Percentiles rank a stretch among this genome's conserved stretches.
phyloP scores from a whole-genome alignment of 30 jellyfish, hydroid and myxozoan species.

The Aurelia sp. region DNA sequence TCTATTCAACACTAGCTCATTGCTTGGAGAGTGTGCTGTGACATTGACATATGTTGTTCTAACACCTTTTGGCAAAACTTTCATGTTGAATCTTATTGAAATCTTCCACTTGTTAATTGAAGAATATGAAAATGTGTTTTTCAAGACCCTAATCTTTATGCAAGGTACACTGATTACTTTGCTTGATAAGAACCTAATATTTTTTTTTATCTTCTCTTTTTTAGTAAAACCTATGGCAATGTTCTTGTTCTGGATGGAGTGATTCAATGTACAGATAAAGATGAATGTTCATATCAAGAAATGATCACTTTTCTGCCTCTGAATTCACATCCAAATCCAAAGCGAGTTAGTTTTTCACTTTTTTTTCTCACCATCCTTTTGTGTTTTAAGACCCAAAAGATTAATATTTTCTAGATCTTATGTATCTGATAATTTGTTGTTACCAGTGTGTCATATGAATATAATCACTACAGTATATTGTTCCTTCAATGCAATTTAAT shows the following conservation, averaged over 20 bases:
- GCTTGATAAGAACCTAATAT: not conserved
- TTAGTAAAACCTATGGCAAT: slow-evolving; percentile 83
- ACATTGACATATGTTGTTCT: not conserved
- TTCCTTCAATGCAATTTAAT: no score
- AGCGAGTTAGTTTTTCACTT: slow-evolving; percentile 19
- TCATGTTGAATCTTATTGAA: no score
- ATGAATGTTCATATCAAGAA: slow-evolving; percentile 89
- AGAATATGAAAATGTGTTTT: no score
- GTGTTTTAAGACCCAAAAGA: no score
- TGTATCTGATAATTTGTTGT: no score
- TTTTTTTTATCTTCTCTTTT: not conserved
- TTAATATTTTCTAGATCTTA: no score
- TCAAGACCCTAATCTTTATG: no score
- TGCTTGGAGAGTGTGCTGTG: not conserved
- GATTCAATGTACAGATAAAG: slow-evolving; percentile 75
- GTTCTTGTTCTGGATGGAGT: slow-evolving; percentile 92
- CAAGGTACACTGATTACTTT: not conserved
- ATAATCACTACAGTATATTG: no score
- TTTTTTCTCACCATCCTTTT: no score
- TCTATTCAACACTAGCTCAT: not conserved
- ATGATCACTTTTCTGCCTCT: slow-evolving; percentile 85
- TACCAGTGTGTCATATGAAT: no score
- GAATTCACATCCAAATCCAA: slow-evolving; percentile 83
- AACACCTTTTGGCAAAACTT: not conserved
- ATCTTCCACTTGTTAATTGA: no score